phyloP scores from a whole-genome alignment of 1,140 invertebrate species.

The Lordiphosa mommai region DNA sequence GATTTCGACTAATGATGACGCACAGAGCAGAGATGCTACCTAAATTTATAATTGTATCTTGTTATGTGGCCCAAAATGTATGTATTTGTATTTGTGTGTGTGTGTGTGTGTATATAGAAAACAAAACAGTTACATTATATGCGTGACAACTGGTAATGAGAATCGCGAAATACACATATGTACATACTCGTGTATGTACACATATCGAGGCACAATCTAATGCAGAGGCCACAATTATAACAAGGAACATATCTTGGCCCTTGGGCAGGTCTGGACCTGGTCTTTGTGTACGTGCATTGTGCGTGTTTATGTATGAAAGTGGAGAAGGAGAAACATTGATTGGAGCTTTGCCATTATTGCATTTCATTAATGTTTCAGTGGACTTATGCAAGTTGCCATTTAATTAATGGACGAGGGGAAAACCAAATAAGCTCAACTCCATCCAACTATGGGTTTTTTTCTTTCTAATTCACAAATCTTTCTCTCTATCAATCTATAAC shows the following conservation, averaged over 20 bases:
- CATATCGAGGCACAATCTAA: not conserved
- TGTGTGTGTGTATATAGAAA: not conserved
- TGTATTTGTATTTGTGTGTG: constrained; percentile 5
- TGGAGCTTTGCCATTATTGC: constrained; percentile 1
- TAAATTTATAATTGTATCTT: not conserved
- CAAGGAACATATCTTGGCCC: not conserved
- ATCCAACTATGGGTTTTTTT: too few species aligned
- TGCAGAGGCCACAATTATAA: not conserved
- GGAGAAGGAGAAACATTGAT: not conserved
- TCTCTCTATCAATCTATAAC: too few species aligned
- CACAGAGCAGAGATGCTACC: constrained; percentile 6
- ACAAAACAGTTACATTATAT: not conserved
- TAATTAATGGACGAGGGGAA: too few species aligned
- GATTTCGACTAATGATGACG: constrained; percentile 21
- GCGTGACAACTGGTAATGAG: not conserved
- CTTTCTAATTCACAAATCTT: too few species aligned
- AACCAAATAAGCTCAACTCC: too few species aligned
- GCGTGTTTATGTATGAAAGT: too few species aligned
- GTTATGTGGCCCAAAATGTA: not conserved
- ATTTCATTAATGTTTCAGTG: constrained; percentile 25
- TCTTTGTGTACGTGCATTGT: too few species aligned
- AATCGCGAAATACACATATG: not conserved
- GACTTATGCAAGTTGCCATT: not conserved
- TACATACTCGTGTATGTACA: not conserved
- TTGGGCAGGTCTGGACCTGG: too few species aligned